These are phyloP conservation scores for Diceros bicornis DNA, from an alignment of 2,797 vertebrate species.

Conservation along the genomic window DNA sequence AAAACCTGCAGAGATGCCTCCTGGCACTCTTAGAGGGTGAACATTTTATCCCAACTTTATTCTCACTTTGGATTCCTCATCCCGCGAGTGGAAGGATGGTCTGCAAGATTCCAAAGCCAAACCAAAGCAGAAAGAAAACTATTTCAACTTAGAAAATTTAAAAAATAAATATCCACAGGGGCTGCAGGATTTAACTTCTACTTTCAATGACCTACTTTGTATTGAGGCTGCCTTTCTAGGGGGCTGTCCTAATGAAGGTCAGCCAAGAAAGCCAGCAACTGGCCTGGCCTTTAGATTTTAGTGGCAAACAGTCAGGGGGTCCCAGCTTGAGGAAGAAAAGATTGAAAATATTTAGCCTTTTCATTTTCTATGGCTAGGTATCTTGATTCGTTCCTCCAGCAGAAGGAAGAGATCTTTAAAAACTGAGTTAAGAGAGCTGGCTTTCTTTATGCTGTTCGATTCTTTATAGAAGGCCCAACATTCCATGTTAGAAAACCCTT, in stretches of 20 bases:
- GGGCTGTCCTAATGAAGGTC: not conserved
- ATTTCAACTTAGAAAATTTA: not conserved
- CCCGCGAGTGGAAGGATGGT: not conserved
- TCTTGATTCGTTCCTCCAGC: not conserved
- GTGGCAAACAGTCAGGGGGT: not conserved
- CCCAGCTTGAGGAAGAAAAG: fast-evolving
- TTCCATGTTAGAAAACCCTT: not conserved
- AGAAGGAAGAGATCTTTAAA: conserved; percentile 20
- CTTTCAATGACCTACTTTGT: not conserved
- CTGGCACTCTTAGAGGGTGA: not conserved
- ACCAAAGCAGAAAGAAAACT: not conserved
- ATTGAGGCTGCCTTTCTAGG: not conserved
- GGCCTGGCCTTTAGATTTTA: not conserved
- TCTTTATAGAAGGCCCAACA: not conserved
- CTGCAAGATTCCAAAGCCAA: not conserved
- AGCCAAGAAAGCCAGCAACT: not conserved
- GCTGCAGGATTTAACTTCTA: not conserved
- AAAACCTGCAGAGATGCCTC: not conserved
- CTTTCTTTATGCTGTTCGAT: not conserved
- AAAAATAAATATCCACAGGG: not conserved
- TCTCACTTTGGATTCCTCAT: not conserved
- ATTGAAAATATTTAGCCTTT: not conserved
- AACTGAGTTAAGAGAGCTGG: not conserved
- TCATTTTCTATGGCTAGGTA: not conserved
- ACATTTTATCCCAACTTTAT: not conserved